Evolutionary conservation across 2,888 invertebrate genomes (phyloP), one percentile per base, ranked within the genome.

Genomic region (Adela reaumurella): DNA sequence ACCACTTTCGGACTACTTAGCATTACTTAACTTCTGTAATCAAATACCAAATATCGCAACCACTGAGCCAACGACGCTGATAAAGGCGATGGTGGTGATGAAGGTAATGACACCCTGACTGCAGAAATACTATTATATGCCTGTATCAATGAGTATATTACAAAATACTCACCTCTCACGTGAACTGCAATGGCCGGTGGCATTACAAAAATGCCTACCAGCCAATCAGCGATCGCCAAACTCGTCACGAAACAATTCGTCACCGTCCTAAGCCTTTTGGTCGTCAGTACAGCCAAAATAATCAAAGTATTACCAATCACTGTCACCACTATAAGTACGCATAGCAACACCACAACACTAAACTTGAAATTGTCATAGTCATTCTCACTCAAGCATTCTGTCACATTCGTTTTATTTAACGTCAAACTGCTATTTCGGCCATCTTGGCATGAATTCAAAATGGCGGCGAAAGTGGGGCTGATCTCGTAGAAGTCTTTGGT

Each of bases 171-270:
- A 84, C 94, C 92, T 72, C 86, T 87, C 49, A 94, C 82, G 71
- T 92, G 89, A 51, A 92, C 84, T 50, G 92, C 89, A 41, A 95
- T 92, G n/a, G 95, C 94, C 45, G 94, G 94, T 2, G 97, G 97
- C 89, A 97, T 91, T 0, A 97, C 96, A 60, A 94, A 91, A 28
- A 95, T 86, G 1, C 96, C 97, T 3, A 97, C 94, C 55, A 95
- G 69, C 67, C 96, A 83, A 80, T 97, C 97, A 45, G 97, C 96
- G 0, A 90, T 89, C 0, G 97, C 97, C 64, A 97, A 74, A 48
- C 95, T 96, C 62, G 94, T 94, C 54, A 97, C 95, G 70, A 97
- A 95, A 64, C 94, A 93, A 66, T 97, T 97, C 46, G 96, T 97
- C 28, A 96, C 94, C 0, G 95, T 95, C 55, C 96, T 83, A 54